Evolutionary conservation across 1,140 invertebrate genomes (phyloP), one percentile per base, ranked within the genome.

Genomic region (Camponotus floridanus): DNA sequence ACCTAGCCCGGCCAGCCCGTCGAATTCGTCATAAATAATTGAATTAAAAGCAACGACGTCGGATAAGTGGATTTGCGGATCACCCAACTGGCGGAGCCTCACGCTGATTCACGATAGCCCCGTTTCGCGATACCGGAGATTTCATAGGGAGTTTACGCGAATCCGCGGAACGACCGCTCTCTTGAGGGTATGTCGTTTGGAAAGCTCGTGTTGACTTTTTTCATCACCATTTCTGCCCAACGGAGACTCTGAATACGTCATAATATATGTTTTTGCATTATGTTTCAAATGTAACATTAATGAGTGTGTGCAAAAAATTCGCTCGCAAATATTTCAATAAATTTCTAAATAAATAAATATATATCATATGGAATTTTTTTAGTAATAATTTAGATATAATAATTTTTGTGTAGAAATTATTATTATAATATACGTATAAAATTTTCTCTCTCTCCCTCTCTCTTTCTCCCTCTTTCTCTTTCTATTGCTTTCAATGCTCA

Each of bases 11-110:
- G 55, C 45, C 80, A 26, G 31, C 39, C 57, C 71, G 73, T 85
- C 73, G 71, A 85, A 85, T 85, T 85, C 83, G 71, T 85, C 83
- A 76, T 85, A 85, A 78, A 76, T 85, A 85, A 85, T 76, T 65
- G 59, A 85, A 85, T 85, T 85, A 85, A 85, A 85, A 85, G 45
- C 73, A 65, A 76, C 73, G 71, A 76, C 31, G 64, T 59, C 61
- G 57, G 15, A 51, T 79, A 67, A 70, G 73, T 85, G 71, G 65
- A 76, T 68, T 85, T 87, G 64, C 74, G 81, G 86, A 85, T 87
- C 79, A 51, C 31, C 55, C 55, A 48, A 15, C 45, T 84, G 62
- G 21, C 42, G 59, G 51, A 73, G 39, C 21, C 57, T 84, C 39
- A 6, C 26, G 57, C 51, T 59, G 42, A 76, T 62, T 84, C 55